A percentile compares a stretch with the other conserved stretches of the same genome.
phyloP scores from a whole-genome alignment of 2,113 vertebrate genomes.

The Phylloscopus whistleri region DNA sequence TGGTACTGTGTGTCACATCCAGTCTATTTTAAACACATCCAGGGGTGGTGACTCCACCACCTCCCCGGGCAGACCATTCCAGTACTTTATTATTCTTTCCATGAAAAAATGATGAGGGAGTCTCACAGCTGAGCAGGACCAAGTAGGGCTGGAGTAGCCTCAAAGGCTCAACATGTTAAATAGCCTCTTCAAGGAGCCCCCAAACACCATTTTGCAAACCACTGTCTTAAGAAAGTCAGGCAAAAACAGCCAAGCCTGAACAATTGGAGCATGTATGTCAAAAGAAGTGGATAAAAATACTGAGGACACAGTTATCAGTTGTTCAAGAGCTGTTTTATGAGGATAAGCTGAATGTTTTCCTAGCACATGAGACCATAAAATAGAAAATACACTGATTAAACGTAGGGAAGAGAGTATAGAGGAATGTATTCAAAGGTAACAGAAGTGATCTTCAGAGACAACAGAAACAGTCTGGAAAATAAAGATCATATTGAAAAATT shows the following conservation, averaged over 20 bases:
- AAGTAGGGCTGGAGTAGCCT: background rate
- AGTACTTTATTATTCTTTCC: background rate
- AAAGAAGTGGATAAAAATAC: background rate
- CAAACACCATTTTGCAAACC: background rate
- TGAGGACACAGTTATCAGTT: background rate
- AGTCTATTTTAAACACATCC: background rate
- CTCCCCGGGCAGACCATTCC: background rate
- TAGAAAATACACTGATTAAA: background rate
- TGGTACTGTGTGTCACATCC: background rate
- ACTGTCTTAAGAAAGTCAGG: background rate
- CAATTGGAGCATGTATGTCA: fast-evolving
- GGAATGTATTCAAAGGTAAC: background rate
- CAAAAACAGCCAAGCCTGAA: background rate
- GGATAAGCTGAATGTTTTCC: background rate
- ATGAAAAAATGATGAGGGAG: background rate
- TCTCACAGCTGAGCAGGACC: background rate
- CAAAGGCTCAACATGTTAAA: background rate
- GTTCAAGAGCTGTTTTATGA: background rate
- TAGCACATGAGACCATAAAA: background rate
- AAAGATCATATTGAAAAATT: background rate
- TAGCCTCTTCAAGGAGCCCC: background rate
- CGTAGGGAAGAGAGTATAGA: background rate
- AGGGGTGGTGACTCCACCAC: background rate
- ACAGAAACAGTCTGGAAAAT: background rate
- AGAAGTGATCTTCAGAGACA: background rate